A percentile compares a stretch with the other conserved stretches of the same genome.
phyloP scores from a whole-genome alignment of 2,888 invertebrate genomes.

The Eupelmus urozonus region DNA sequence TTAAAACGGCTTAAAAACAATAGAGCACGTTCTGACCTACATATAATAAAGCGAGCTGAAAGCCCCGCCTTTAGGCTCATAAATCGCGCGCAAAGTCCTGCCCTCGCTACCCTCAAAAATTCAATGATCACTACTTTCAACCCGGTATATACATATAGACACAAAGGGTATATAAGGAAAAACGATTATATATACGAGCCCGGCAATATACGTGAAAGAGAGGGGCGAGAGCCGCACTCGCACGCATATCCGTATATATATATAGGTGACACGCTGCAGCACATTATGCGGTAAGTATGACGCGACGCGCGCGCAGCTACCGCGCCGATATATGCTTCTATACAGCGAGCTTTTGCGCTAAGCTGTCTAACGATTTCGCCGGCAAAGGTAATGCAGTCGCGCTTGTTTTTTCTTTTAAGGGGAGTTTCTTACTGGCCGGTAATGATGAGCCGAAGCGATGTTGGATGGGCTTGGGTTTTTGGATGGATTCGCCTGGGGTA shows the following conservation, averaged over 20 bases:
- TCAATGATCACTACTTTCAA: background rate
- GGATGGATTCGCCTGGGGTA: too few relatives aligned
- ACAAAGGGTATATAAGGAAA: conserved; percentile 3
- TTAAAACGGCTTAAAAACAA: conserved; percentile 57
- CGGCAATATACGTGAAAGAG: background rate
- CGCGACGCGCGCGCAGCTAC: conserved; percentile 61
- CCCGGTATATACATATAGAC: too few relatives aligned
- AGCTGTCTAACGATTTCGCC: background rate
- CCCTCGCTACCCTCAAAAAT: background rate
- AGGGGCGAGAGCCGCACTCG: conserved; percentile 1
- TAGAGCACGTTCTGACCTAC: conserved; percentile 51
- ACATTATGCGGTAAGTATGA: conserved; percentile 71
- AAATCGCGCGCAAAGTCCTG: background rate
- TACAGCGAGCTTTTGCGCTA: background rate
- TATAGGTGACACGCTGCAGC: conserved; percentile 62
- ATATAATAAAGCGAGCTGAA: conserved; percentile 55
- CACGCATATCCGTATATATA: conserved; percentile 55
- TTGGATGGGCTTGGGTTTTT: too few relatives aligned
- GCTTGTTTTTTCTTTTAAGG: too few relatives aligned
- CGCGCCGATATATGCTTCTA: too few relatives aligned
- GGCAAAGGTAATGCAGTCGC: too few relatives aligned
- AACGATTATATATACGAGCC: background rate
- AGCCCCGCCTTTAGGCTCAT: conserved; percentile 23
- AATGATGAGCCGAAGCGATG: too few relatives aligned
- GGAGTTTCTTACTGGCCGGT: too few relatives aligned